Evolutionary conservation across 2,888 invertebrate species (phyloP), one percentile per base, ranked within the genome.

Genomic region (Hydropsyche betteni): DNA sequence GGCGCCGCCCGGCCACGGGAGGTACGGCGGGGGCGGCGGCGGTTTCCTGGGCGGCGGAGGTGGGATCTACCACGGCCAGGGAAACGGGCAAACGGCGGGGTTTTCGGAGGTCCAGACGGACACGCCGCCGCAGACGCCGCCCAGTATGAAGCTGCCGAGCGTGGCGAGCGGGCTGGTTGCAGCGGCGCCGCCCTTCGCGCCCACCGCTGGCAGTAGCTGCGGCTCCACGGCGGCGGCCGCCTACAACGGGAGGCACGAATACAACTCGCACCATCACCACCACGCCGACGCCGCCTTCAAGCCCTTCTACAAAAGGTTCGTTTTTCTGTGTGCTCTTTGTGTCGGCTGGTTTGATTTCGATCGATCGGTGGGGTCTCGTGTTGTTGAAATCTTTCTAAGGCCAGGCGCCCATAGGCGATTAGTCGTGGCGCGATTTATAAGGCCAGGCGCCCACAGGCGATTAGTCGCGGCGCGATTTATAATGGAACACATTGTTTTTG

Each of bases 81-180:
- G 77, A 80, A 76, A 77, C 78, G 77, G 77, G 80, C 86, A 88
- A 81, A 86, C 88, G 55, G 91, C 93, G 86, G 92, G 94, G 83
- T 94, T 95, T 89, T 93, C 94, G 83, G 93, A 95, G 86, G 92
- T 95, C 85, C 92, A 93, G 84, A 90, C 94, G 81, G 96, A 96
- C 87, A 96, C 96, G 80, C 96, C 96, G 81, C 96, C 96, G 51
- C 96, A 96, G 87, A 97, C 96, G 80, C 96, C 96, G 80, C 96
- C 96, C 84, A 96, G 94, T 88, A 94, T 96, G 94, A 96, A 96
- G 86, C 90, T 95, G 83, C 93, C 94, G 82, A 93, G 92, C 85
- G 92, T 92, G 81, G 91, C 91, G 84, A 91, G 91, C 85, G 72
- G 58, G 58, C 72, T 72, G 72, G 72, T 72, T 72, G 72, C 72